A percentile compares a stretch with the other conserved stretches of the same genome.
phyloP scores from a whole-genome alignment of 2,888 invertebrate species.

The Eustalomyia histrio region DNA sequence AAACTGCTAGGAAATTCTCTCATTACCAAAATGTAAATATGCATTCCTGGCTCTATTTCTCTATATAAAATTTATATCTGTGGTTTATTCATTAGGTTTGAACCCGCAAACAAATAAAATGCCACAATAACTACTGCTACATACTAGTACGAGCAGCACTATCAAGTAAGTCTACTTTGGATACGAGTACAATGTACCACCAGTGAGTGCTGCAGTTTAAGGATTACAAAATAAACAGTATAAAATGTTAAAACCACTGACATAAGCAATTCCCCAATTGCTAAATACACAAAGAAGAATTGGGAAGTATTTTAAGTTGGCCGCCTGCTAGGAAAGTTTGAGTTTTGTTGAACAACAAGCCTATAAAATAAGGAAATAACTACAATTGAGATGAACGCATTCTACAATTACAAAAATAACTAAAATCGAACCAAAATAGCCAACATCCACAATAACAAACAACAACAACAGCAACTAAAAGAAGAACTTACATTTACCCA shows the following conservation, averaged over 20 bases:
- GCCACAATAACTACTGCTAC: conserved; percentile 38
- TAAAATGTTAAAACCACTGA: conserved; percentile 62
- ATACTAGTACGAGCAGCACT: too few species aligned
- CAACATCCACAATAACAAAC: not conserved
- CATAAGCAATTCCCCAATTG: conserved; percentile 64
- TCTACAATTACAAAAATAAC: conserved; percentile 41
- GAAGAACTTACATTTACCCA: not conserved
- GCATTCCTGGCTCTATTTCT: conserved; percentile 24
- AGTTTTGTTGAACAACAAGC: conserved; percentile 31
- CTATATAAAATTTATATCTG: conserved; percentile 53
- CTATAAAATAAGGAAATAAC: conserved; percentile 54
- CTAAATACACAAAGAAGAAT: conserved; percentile 49
- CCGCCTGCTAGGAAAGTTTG: conserved; percentile 59
- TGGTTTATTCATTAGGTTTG: conserved; percentile 55
- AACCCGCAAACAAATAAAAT: conserved; percentile 29
- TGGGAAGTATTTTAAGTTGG: conserved; percentile 62
- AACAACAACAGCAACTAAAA: conserved; percentile 18
- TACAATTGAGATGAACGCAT: conserved; percentile 61
- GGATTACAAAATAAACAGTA: conserved; percentile 13
- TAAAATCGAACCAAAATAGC: conserved; percentile 9
- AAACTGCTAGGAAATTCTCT: conserved; percentile 47
- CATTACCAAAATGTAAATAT: conserved; percentile 51
- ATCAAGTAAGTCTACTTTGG: not conserved
- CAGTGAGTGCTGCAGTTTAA: too few species aligned
- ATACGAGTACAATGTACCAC: too few species aligned